phyloP scores from a whole-genome alignment of 2,113 vertebrate species.

The Progne subis region DNA sequence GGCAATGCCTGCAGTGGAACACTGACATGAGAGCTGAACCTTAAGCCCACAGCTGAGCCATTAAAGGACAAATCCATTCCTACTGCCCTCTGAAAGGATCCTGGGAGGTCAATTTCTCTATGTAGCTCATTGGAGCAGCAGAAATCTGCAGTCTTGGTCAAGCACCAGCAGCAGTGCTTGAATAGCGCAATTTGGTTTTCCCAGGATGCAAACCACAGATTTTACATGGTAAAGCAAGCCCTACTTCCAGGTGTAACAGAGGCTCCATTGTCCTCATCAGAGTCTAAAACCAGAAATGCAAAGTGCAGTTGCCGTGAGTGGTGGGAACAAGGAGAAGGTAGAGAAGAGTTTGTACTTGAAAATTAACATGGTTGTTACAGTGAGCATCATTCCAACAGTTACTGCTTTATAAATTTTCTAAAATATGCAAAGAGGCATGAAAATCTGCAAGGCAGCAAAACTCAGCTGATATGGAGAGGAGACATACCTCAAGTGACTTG shows the following conservation, averaged over 20 bases:
- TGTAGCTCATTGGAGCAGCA: neutral
- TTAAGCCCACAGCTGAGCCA: neutral
- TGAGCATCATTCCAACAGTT: neutral
- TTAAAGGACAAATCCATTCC: neutral
- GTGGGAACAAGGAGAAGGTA: neutral
- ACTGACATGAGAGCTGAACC: neutral
- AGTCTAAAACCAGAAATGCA: neutral
- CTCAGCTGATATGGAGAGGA: neutral
- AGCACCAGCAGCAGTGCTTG: neutral
- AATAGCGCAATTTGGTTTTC: neutral
- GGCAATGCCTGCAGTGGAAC: neutral
- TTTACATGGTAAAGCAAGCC: neutral
- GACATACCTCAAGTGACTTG: neutral
- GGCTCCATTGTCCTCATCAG: neutral
- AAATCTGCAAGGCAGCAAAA: slow-evolving; percentile 18
- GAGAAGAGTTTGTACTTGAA: neutral
- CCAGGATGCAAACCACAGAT: neutral
- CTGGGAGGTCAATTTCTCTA: neutral
- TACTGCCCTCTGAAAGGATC: neutral
- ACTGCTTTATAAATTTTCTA: neutral
- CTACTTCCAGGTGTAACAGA: neutral
- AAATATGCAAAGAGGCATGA: neutral
- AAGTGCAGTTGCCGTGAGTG: neutral
- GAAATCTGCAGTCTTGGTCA: neutral
- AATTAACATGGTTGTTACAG: rapidly evolving